Evolutionary conservation across 2,888 invertebrate genomes (phyloP).

Genomic region (Hoplodrina ambigua): DNA sequence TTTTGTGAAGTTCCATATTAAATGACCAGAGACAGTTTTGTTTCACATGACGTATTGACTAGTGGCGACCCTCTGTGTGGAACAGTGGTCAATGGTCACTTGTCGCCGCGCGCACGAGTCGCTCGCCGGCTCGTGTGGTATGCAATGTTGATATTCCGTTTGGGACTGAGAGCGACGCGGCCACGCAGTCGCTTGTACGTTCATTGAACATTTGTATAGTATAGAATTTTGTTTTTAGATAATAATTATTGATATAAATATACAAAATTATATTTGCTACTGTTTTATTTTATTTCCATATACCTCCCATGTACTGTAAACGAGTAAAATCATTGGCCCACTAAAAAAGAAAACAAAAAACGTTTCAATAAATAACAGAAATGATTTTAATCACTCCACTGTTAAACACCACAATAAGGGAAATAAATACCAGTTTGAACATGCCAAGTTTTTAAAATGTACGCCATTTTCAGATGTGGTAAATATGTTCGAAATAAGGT

Average conservation of each 20-base stretch:
- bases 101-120: too few species aligned
- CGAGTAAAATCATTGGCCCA: not conserved
- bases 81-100: too few species aligned
- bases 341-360: not conserved
- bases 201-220: constrained; percentile 71
- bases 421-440: too few species aligned
- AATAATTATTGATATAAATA: constrained; percentile 84
- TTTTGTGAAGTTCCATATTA: constrained; percentile 24
- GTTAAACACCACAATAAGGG: too few species aligned
- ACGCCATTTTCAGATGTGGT: too few species aligned
- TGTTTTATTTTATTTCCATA: constrained; percentile 68
- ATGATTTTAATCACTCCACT: too few species aligned
- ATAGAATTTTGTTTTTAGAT: constrained; percentile 78
- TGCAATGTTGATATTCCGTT: constrained; percentile 10
- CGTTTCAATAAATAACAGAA: too few species aligned
- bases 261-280: constrained; percentile 84
- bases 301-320: not conserved
- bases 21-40: not conserved
- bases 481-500: too few species aligned
- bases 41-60: not conserved
- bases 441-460: too few species aligned
- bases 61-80: not conserved
- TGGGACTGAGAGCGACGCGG: not conserved
- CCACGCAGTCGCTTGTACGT: constrained; percentile 32
- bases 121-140: too few species aligned